A percentile compares a stretch with the other conserved stretches of the same genome.
Evolutionary conservation across 2,113 vertebrate species (phyloP).

Genomic region (Pterophyllum scalare): DNA sequence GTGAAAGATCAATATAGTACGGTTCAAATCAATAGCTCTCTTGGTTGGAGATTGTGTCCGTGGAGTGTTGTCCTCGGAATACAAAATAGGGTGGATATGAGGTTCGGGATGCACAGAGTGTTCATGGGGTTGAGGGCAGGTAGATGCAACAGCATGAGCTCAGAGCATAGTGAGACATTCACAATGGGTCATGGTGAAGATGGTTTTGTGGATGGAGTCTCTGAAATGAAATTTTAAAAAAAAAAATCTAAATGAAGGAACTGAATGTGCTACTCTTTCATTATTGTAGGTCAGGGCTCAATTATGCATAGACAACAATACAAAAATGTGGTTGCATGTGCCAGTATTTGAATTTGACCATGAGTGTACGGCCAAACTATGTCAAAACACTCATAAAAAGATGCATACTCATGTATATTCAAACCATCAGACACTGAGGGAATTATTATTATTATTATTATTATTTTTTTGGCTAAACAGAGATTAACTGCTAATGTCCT

Average conservation of each 20-base stretch:
- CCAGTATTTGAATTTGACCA: background rate
- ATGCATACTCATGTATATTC: too few relatives aligned
- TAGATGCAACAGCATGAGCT: constrained; percentile 46
- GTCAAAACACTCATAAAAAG: too few relatives aligned
- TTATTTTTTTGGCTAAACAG: background rate
- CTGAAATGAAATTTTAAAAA: constrained; percentile 27
- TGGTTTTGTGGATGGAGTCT: constrained; percentile 37
- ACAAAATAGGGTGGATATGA: constrained; percentile 51
- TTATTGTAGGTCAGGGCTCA: background rate
- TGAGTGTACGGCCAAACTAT: background rate
- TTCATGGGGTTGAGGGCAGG: constrained; percentile 42
- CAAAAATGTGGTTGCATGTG: background rate
- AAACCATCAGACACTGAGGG: too few relatives aligned
- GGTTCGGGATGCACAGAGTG: constrained; percentile 41
- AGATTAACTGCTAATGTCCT: background rate
- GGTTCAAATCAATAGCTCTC: constrained; percentile 65
- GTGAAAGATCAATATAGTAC: constrained; percentile 59
- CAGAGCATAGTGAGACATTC: constrained; percentile 29
- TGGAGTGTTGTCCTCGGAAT: constrained; percentile 55
- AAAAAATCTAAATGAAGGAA: constrained; percentile 5
- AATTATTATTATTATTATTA: too few relatives aligned
- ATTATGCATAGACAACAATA: background rate
- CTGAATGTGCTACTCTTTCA: background rate
- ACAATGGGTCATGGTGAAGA: constrained; percentile 37
- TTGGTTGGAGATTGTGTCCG: constrained; percentile 56